These are phyloP conservation scores for Megaceryle alcyon DNA, from an alignment of 2,797 vertebrate genomes.

Conservation along the genomic window DNA sequence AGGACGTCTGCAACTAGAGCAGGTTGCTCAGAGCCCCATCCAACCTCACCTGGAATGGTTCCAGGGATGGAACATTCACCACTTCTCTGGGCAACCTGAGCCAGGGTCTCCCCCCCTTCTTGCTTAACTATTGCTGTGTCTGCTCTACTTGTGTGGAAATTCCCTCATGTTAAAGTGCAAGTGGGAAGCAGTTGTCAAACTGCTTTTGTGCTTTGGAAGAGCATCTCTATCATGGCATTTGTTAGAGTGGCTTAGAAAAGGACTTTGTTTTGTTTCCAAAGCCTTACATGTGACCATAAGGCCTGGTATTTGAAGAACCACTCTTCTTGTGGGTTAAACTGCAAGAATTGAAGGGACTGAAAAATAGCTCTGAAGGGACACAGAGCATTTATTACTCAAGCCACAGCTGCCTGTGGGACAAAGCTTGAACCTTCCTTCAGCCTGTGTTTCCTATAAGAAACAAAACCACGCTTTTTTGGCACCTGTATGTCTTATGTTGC, in stretches of 20 bases:
- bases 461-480: accelerated
- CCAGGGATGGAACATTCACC: background rate
- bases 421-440: background rate
- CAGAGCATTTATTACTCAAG: background rate
- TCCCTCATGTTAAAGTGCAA: too few relatives aligned
- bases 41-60: background rate
- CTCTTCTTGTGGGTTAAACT: background rate
- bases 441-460: background rate
- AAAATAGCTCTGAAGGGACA: background rate
- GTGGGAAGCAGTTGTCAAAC: background rate
- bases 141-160: background rate
- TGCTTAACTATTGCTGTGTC: background rate
- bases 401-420: background rate
- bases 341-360: background rate
- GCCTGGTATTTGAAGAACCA: background rate
- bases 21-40: background rate
- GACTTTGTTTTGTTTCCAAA: background rate
- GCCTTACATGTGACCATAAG: background rate
- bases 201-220: background rate
- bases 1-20: background rate
- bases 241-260: background rate
- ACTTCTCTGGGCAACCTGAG: background rate
- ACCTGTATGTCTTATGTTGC: background rate
- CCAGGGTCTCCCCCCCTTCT: background rate
- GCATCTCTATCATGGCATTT: background rate